Conservation (phyloP, 2,888 invertebrate species). For the Campaea margaritaria region DNA sequence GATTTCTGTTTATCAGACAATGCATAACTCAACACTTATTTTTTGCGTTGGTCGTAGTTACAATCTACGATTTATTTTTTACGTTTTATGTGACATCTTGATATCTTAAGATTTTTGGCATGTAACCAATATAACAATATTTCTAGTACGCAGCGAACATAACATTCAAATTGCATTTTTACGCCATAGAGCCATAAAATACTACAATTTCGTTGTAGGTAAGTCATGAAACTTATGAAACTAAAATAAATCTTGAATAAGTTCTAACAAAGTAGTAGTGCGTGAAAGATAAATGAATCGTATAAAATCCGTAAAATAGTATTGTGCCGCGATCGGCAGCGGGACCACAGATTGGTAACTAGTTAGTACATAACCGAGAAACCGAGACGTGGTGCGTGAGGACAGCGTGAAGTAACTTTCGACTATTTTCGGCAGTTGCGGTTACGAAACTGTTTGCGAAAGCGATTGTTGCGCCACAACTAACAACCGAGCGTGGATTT, state of each 20-base stretch:
- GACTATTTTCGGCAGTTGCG: conserved; percentile 70
- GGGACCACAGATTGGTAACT: conserved; percentile 1
- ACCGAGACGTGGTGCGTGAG: conserved; percentile 56
- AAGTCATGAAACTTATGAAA: neutral
- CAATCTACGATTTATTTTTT: too few relatives aligned
- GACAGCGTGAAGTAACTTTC: conserved; percentile 71
- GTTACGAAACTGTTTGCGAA: conserved; percentile 78
- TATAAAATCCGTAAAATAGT: conserved; percentile 45
- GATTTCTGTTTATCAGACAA: neutral
- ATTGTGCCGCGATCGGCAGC: conserved; percentile 14
- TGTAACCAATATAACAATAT: neutral
- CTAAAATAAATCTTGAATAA: conserved; percentile 6
- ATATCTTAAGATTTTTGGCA: neutral
- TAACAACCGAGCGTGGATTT: conserved; percentile 43
- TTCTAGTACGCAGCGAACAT: neutral
- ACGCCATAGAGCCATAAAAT: neutral
- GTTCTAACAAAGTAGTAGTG: conserved; percentile 3
- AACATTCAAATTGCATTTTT: neutral
- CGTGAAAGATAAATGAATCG: conserved; percentile 30
- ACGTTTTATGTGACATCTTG: too few relatives aligned
- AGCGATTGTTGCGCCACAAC: conserved; percentile 70
- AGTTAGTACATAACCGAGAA: too few relatives aligned
- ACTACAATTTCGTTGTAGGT: too few relatives aligned
- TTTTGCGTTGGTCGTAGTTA: too few relatives aligned
- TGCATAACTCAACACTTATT: too few relatives aligned